Conservation (phyloP, 2,888 invertebrate genomes). For the Malthinus seriepunctatus region DNA sequence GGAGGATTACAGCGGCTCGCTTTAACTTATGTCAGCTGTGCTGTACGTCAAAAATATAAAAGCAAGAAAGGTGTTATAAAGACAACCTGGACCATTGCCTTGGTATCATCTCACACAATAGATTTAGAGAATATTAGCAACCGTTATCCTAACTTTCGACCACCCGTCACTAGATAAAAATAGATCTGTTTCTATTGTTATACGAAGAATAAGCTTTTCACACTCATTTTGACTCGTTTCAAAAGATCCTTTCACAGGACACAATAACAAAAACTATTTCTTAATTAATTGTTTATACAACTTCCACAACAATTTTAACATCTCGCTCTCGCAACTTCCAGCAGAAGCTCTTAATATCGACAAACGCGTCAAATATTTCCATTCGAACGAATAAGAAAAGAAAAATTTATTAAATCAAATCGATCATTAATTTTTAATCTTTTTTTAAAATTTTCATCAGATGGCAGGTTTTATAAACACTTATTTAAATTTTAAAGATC, state of each 20-base stretch:
- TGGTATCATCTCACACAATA: constrained; percentile 22
- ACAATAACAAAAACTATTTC: neutral
- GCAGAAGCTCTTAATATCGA: no score
- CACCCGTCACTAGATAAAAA: constrained; percentile 23
- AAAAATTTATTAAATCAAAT: no score
- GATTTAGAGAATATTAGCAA: constrained; percentile 23
- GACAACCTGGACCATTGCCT: neutral
- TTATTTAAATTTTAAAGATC: neutral
- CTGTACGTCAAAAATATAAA: constrained; percentile 17
- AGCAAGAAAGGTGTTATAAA: neutral
- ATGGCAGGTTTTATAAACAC: no score
- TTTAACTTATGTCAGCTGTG: constrained; percentile 27
- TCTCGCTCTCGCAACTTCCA: no score
- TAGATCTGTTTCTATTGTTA: neutral
- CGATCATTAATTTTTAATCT: no score
- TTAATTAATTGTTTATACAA: neutral
- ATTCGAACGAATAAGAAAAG: no score
- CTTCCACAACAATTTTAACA: no score
- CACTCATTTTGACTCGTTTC: neutral
- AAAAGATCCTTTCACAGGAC: neutral
- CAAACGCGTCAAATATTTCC: no score
- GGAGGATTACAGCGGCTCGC: constrained; percentile 27
- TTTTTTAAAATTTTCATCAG: no score
- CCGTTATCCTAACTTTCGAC: constrained; percentile 17
- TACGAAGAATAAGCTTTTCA: neutral